Evolutionary conservation across 1,140 invertebrate species (phyloP).

Genomic region (Drosophila aff.): DNA sequence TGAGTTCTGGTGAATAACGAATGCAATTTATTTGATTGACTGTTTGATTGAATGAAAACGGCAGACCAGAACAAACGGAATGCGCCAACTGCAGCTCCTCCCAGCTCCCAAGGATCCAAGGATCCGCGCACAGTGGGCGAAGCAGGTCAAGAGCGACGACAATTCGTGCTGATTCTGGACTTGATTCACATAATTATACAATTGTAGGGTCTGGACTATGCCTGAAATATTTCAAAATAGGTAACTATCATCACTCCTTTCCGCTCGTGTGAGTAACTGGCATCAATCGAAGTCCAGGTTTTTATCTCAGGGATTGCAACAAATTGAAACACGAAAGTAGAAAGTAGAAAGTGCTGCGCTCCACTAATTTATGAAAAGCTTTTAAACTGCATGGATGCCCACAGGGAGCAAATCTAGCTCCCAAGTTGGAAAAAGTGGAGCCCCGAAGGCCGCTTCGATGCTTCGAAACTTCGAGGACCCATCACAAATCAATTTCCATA

Average conservation of each 20-base stretch:
- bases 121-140: slow-evolving; percentile 2
- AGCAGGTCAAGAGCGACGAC: neutral
- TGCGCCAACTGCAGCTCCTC: slow-evolving; percentile 15
- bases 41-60: slow-evolving; percentile 76
- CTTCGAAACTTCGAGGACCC: slow-evolving; percentile 9
- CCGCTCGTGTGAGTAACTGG: neutral
- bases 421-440: neutral
- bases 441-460: neutral
- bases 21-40: slow-evolving; percentile 81
- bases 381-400: neutral
- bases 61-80: slow-evolving; percentile 41
- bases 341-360: slow-evolving; percentile 28
- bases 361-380: slow-evolving; percentile 24
- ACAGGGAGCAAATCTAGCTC: neutral
- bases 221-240: too few species aligned
- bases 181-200: neutral
- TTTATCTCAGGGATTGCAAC: slow-evolving; percentile 12
- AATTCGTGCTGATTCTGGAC: neutral
- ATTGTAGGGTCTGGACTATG: neutral
- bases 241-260: too few species aligned
- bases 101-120: neutral
- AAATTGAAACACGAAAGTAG: slow-evolving; percentile 37
- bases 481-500: slow-evolving; percentile 39
- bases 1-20: slow-evolving; percentile 72
- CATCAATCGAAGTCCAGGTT: slow-evolving; percentile 11